A percentile compares a stretch with the other conserved stretches of the same genome.
Conservation (phyloP, 2,888 invertebrate species). For the Catocala nupta region DNA sequence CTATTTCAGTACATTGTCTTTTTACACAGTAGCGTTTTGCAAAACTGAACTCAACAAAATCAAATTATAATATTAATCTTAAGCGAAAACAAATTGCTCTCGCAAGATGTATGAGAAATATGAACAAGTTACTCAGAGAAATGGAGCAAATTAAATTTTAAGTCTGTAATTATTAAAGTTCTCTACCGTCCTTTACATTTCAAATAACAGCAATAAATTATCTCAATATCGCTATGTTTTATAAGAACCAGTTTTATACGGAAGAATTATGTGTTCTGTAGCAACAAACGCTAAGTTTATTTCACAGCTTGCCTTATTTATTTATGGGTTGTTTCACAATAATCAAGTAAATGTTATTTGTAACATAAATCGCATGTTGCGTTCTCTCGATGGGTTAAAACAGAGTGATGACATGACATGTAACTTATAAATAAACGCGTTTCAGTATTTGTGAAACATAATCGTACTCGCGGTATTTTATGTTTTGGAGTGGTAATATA, state of each 20-base stretch:
- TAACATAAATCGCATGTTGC: too few species aligned
- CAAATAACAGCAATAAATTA: slow-evolving; percentile 22
- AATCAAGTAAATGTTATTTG: too few species aligned
- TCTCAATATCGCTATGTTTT: slow-evolving; percentile 20
- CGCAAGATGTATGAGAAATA: slow-evolving; percentile 13
- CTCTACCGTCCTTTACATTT: slow-evolving; percentile 17
- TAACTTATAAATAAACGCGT: too few species aligned
- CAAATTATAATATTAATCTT: slow-evolving; percentile 13
- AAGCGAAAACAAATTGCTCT: slow-evolving; percentile 32
- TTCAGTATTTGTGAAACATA: too few species aligned
- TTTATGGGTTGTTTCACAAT: background rate
- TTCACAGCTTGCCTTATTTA: background rate
- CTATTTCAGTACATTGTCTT: too few species aligned
- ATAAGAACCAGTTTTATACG: slow-evolving; percentile 4
- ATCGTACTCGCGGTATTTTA: too few species aligned
- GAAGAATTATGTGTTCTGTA: slow-evolving; percentile 4
- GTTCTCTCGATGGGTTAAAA: too few species aligned
- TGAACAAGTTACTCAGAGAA: slow-evolving; percentile 9
- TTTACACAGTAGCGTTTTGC: background rate
- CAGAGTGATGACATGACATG: too few species aligned
- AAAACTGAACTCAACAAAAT: slow-evolving; percentile 22
- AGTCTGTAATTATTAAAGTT: slow-evolving; percentile 26
- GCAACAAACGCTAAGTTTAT: background rate
- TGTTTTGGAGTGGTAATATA: too few species aligned
- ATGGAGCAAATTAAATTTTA: slow-evolving; percentile 24